Base-by-base conservation (phyloP, 2,888 invertebrate genomes). In the Podotricha telesiphe region DNA sequence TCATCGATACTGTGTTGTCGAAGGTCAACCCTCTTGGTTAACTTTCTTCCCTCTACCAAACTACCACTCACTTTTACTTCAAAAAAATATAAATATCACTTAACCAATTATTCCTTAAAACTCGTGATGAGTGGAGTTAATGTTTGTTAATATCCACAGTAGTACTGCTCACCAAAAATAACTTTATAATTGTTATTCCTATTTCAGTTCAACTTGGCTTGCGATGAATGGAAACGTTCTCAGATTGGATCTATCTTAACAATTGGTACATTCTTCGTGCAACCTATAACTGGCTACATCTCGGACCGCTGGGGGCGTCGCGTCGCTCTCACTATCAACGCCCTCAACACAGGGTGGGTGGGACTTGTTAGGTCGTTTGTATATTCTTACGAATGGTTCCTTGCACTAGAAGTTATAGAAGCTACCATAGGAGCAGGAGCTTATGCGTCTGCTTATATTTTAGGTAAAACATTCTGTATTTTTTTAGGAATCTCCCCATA, bases 231-330 rank as follows among this genome's bases (percentile, higher is more conserved):
- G 96, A 94, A 95, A 77, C 88, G 96, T 61, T 94, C 96, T 0
- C 80, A 96, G 70, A 94, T 96, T 6, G 96, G 96, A 1, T 96
- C 96, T 3, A 86, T 96, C 1, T 95, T 94, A 83, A 95, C 94
- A 77, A 86, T 95, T 48, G 96, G 96, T 0, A 95, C 95, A 64
- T 94, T 96, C 71, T 85, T 96, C 66, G 95, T 95, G 5, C 88
- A 96, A 67, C 95, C 95, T 0, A 86, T 96, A 68, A 94, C 95
- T 0, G 96, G 96, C 28, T 94, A 93, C 72, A 78, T 96, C 45
- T 96, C 96, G 0, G 96, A 96, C 83, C 94, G 90, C 55, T 94
- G 86, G 72, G 94, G 94, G 0, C 85, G 94, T 37, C 87, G 93
- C 53, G 81, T 91, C 28, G 88, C 94, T 1, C 84, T 94, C 55